These are phyloP conservation scores for Augochlorella aurata DNA, from an alignment of 2,888 invertebrate species.

Conservation along the genomic window DNA sequence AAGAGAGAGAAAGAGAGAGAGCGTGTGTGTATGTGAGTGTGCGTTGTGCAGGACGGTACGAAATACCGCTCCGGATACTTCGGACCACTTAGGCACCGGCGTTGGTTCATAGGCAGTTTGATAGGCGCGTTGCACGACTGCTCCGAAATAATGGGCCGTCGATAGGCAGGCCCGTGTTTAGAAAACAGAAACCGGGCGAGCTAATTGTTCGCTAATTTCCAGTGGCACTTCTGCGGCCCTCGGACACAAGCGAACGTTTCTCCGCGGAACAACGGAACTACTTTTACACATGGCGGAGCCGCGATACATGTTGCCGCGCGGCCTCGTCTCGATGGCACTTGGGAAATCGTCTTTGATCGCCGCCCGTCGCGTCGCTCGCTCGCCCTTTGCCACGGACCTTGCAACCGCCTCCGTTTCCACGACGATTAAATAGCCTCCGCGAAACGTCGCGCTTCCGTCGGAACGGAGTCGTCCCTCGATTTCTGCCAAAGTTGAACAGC, in stretches of 20 bases:
- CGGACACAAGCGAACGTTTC: background rate
- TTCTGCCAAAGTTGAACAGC: no score
- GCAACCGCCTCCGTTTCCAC: background rate
- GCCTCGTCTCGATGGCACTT: background rate
- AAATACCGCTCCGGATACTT: constrained; percentile 38
- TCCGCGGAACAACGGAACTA: background rate
- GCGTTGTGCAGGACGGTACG: background rate
- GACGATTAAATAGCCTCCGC: background rate
- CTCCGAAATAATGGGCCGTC: constrained; percentile 76
- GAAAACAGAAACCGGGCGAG: constrained; percentile 76
- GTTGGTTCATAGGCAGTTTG: constrained; percentile 26
- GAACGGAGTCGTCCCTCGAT: no score
- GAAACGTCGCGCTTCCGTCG: no score
- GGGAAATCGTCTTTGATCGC: constrained; percentile 28
- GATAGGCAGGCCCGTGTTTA: constrained; percentile 72
- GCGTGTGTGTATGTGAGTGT: constrained; percentile 59
- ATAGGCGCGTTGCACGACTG: constrained; percentile 67
- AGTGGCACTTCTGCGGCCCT: constrained; percentile 67
- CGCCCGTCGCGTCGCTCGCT: constrained; percentile 5
- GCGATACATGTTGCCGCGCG: constrained; percentile 30
- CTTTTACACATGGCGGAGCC: constrained; percentile 29
- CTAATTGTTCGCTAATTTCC: constrained; percentile 81
- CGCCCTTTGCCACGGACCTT: background rate
- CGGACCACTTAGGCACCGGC: constrained; percentile 58
- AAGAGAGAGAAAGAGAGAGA: constrained; percentile 62